A percentile compares a stretch with the other conserved stretches of the same genome.
These are phyloP conservation scores for Crotophaga sulcirostris DNA, from an alignment of 2,113 vertebrate species.

Conservation along the genomic window DNA sequence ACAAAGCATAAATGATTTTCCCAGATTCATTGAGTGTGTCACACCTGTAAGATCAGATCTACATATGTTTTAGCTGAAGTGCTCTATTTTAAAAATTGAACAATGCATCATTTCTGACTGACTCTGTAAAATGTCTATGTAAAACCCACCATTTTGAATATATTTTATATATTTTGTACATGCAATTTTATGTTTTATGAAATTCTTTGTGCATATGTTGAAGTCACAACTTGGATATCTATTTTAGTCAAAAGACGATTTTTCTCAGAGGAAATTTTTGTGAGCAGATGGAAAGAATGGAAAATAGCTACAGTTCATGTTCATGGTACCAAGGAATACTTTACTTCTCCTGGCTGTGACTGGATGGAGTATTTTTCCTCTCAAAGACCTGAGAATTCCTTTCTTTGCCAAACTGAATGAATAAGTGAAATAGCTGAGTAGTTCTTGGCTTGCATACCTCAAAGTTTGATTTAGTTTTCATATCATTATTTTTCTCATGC, in stretches of 20 bases:
- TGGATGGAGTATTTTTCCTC: not conserved
- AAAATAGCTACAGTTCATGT: not conserved
- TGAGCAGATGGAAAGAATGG: not conserved
- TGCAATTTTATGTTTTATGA: not conserved
- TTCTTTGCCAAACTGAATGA: not conserved
- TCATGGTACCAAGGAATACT: not conserved
- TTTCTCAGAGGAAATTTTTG: not conserved
- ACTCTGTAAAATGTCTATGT: not conserved
- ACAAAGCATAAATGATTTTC: not conserved
- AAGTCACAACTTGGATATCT: not conserved
- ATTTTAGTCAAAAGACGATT: not conserved
- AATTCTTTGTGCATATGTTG: not conserved
- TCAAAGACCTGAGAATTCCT: not conserved
- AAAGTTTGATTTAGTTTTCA: not conserved
- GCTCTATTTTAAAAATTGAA: not conserved
- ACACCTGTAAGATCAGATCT: not conserved
- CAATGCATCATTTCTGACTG: not conserved
- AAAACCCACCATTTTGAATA: not conserved
- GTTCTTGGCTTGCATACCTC: not conserved
- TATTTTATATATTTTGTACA: not conserved
- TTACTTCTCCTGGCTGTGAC: not conserved
- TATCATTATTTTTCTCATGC: not conserved
- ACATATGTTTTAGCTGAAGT: not conserved
- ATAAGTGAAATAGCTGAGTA: not conserved
- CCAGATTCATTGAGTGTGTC: not conserved